phyloP scores from a whole-genome alignment of 2,113 vertebrate species.

The Polypterus bichir region DNA sequence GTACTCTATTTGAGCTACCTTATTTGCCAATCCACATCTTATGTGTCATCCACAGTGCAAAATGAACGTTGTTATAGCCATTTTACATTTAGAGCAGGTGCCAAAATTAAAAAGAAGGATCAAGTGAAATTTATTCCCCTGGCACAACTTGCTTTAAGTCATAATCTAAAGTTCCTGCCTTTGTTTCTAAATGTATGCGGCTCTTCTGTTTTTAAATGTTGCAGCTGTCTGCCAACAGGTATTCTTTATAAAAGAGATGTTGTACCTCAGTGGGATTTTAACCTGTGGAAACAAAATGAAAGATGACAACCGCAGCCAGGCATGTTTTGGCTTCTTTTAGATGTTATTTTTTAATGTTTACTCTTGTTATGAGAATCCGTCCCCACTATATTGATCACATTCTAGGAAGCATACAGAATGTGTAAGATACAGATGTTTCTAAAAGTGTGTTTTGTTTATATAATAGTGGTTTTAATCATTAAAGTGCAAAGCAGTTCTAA shows the following conservation, averaged over 20 bases:
- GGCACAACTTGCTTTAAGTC: background rate
- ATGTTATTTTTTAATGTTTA: constrained; percentile 13
- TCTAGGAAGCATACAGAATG: constrained; percentile 6
- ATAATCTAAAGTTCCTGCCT: background rate
- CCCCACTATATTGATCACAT: constrained; percentile 13
- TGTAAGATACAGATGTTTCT: too few relatives aligned
- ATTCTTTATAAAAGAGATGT: constrained; percentile 12
- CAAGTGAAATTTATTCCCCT: background rate
- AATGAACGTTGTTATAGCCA: too few relatives aligned
- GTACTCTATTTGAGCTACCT: too few relatives aligned
- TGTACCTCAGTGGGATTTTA: constrained; percentile 14
- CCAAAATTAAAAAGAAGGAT: background rate
- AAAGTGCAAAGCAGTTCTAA: too few relatives aligned
- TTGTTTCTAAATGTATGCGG: constrained; percentile 3
- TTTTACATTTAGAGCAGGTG: background rate
- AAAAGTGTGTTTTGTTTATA: too few relatives aligned
- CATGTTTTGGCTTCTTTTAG: constrained; percentile 13
- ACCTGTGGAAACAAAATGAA: constrained; percentile 18
- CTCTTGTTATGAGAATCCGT: background rate
- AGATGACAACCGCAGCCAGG: constrained; percentile 25
- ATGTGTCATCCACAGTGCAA: too few relatives aligned
- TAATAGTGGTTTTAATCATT: too few relatives aligned
- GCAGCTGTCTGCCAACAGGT: constrained; percentile 10
- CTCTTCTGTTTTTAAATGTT: constrained; percentile 3
- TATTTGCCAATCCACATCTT: too few relatives aligned